phyloP scores from a whole-genome alignment of 1,140 invertebrate genomes.

The Pemphigus obesinymphae region DNA sequence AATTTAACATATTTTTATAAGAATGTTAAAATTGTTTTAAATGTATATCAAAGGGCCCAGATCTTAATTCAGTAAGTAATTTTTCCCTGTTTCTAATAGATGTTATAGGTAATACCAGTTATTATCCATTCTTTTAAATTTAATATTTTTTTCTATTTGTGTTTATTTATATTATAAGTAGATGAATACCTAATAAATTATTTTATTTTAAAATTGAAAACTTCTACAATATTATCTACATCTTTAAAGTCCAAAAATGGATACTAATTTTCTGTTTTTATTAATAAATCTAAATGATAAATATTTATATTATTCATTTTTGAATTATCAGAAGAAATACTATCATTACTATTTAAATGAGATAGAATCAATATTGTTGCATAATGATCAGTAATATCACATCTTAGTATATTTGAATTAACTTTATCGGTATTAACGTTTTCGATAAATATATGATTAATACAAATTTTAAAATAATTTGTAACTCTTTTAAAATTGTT shows the following conservation, averaged over 20 bases:
- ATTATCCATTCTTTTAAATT: not conserved
- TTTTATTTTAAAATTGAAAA: not conserved
- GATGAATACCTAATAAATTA: not conserved
- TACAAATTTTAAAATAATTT: not conserved
- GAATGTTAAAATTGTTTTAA: not conserved
- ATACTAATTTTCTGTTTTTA: not conserved
- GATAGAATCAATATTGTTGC: not conserved
- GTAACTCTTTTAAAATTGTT: not conserved
- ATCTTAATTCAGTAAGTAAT: not conserved
- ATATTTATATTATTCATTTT: not conserved
- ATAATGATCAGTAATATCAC: not conserved
- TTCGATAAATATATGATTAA: not conserved
- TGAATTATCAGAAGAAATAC: not conserved
- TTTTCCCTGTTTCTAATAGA: not conserved
- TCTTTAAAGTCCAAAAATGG: not conserved
- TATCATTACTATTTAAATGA: not conserved
- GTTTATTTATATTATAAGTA: not conserved
- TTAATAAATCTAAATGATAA: not conserved
- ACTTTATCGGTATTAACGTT: not conserved
- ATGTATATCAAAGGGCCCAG: not conserved
- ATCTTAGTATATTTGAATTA: not conserved
- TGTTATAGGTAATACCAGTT: not conserved
- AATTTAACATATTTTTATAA: not conserved
- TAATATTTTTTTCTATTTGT: not conserved
- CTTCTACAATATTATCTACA: not conserved